Evolutionary conservation across 2,888 invertebrate species (phyloP), one percentile per base, ranked within the genome.

Genomic region (Megastigmus dorsalis): DNA sequence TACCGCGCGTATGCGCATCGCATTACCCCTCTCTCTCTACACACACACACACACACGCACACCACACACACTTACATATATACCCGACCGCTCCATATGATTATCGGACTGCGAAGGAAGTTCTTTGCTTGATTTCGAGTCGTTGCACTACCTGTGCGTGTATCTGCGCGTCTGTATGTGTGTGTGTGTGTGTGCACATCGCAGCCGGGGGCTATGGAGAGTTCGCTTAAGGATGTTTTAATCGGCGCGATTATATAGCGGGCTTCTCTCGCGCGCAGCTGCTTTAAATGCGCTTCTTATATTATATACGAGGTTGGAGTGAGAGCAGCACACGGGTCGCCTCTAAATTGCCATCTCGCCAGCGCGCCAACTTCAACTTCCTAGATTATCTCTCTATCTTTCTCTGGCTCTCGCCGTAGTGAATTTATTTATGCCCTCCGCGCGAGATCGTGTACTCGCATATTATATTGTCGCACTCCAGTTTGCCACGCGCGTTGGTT

Each of bases 171-270:
- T n/a, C n/a, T n/a, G n/a, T n/a, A n/a, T n/a, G n/a, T n/a, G n/a
- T n/a, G n/a, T n/a, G n/a, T n/a, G n/a, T n/a, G n/a, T n/a, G n/a
- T n/a, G n/a, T n/a, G n/a, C n/a, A n/a, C n/a, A n/a, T n/a, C n/a
- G 10, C 4, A 28, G 52, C 66, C 55, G 30, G 20, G 18, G 41
- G 66, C 43, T 43, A 43, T 62, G 48, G 72, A 15, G n/a, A 43
- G 5, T 65, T 10, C 43, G 80, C 80, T 79, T 82, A 81, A 84
- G 79, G 81, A 83, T 81, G 79, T 82, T 84, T 82, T 84, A 83
- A 84, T 82, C 79, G 80, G 74, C 67, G 78, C 79, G 82, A 84
- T 84, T 83, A 84, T n/a, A n/a, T 82, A 80, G 76, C 26, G 38
- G n/a, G 6, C n/a, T n/a, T n/a, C n/a, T n/a, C n/a, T n/a, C 41